Evolutionary conservation across 2,797 vertebrate genomes (phyloP), one percentile per base, ranked within the genome.

Genomic region (Brachyrhaphis roseni): DNA sequence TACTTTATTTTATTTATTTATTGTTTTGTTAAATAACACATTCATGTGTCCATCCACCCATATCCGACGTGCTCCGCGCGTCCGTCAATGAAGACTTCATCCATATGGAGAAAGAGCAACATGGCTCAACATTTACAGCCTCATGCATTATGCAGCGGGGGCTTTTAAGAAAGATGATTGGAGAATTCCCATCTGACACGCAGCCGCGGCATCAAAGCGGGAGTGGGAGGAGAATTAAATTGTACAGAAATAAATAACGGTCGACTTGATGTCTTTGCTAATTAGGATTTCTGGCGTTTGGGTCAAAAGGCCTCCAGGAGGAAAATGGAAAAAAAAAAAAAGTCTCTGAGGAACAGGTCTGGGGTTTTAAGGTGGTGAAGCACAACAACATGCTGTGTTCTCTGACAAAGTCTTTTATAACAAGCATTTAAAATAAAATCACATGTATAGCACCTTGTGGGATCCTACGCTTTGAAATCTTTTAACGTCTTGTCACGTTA

Each of bases 211-310:
- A 93, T 93, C 93, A 92, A 92, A 92, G 93, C 72, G 1, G 26
- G 82, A 84, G 94, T 91, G 84, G 93, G 91, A 87, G 89, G 90
- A 57, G 92, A 92, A 94, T 93, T 91, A 94, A 94, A 93, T 76
- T 91, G 77, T 93, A 90, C 88, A 86, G 86, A 87, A 91, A 93
- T 92, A 94, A 92, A 94, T 93, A 92, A 93, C 91, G 82, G 86
- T 87, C 51, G 86, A 92, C 88, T 91, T 92, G 86, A 93, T 93
- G 89, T 90, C 90, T 90, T 93, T 89, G 88, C 87, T 95, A 93
- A 95, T 94, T 94, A 91, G 90, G 81, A 91, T 93, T 83, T 87
- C 72, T 92, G 88, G 87, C 86, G 78, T 88, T 75, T 39, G 74
- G 92, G 92, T 92, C 90, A 91, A 90, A 91, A 89, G 88, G 87